Percentiles rank a stretch among this genome's conserved stretches.
Conservation (phyloP, 2,888 invertebrate species). For the Plebejus anna region DNA sequence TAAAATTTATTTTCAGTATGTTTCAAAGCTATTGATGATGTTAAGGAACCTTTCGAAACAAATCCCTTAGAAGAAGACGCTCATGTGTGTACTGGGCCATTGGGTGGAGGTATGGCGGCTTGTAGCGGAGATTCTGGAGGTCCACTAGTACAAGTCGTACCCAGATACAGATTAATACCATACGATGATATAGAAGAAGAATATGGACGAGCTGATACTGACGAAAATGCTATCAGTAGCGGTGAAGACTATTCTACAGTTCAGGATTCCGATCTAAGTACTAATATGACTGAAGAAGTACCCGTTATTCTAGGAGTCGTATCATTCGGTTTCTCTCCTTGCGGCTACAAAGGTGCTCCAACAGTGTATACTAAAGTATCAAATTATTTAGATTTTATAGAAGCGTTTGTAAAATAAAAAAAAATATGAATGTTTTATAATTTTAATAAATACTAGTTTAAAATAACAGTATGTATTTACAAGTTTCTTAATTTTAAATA, state of each 20-base stretch:
- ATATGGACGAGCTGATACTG: slow-evolving; percentile 28
- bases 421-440: not conserved
- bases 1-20: slow-evolving; percentile 54
- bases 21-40: slow-evolving; percentile 55
- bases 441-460: slow-evolving; percentile 27
- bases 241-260: slow-evolving; percentile 35
- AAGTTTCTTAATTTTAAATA: slow-evolving; percentile 14
- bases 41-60: slow-evolving; percentile 53
- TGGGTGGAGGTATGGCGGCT: slow-evolving; percentile 69
- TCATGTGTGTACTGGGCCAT: slow-evolving; percentile 78
- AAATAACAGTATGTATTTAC: slow-evolving; percentile 15
- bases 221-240: slow-evolving; percentile 26
- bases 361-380: slow-evolving; percentile 77
- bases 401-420: slow-evolving; percentile 45
- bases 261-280: slow-evolving; percentile 29
- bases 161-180: slow-evolving; percentile 36
- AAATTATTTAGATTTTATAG: slow-evolving; percentile 69
- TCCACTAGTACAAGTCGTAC: slow-evolving; percentile 60
- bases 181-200: slow-evolving; percentile 35
- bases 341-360: slow-evolving; percentile 72
- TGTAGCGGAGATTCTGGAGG: slow-evolving; percentile 80
- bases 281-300: slow-evolving; percentile 38
- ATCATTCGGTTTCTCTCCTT: slow-evolving; percentile 78
- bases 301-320: slow-evolving; percentile 73
- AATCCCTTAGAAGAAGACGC: slow-evolving; percentile 64